phyloP scores from a whole-genome alignment of 2,113 vertebrate species.

The Ameiurus melas region DNA sequence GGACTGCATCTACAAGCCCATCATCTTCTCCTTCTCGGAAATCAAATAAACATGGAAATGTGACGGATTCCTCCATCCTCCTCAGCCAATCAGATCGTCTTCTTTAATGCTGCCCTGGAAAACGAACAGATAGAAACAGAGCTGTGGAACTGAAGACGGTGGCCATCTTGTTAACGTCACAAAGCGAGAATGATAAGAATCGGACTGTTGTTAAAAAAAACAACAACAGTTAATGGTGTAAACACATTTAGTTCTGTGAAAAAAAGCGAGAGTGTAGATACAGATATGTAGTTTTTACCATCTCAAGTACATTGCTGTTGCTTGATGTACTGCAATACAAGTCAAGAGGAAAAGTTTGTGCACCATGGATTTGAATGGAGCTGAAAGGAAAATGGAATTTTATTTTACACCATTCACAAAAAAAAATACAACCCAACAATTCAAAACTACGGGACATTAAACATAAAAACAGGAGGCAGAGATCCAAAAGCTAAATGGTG shows the following conservation, averaged over 20 bases:
- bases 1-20: neutral
- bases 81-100: neutral
- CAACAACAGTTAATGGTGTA: too few relatives aligned
- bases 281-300: neutral
- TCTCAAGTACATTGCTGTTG: neutral
- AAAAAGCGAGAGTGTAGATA: neutral
- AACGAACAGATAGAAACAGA: neutral
- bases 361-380: neutral
- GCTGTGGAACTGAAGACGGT: neutral
- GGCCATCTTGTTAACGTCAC: neutral
- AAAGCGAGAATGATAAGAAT: neutral
- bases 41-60: neutral
- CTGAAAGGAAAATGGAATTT: neutral
- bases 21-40: conserved; percentile 4
- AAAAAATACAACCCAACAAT: neutral
- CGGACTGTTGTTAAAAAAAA: neutral
- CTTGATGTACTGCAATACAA: neutral
- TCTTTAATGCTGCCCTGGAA: neutral
- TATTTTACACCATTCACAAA: neutral
- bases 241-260: too few relatives aligned
- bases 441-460: neutral
- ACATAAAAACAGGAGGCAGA: too few relatives aligned
- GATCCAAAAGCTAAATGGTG: neutral
- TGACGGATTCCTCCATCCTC: neutral
- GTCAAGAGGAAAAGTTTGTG: neutral